phyloP scores from a whole-genome alignment of 2,888 invertebrate species.

The Portevinia maculata region DNA sequence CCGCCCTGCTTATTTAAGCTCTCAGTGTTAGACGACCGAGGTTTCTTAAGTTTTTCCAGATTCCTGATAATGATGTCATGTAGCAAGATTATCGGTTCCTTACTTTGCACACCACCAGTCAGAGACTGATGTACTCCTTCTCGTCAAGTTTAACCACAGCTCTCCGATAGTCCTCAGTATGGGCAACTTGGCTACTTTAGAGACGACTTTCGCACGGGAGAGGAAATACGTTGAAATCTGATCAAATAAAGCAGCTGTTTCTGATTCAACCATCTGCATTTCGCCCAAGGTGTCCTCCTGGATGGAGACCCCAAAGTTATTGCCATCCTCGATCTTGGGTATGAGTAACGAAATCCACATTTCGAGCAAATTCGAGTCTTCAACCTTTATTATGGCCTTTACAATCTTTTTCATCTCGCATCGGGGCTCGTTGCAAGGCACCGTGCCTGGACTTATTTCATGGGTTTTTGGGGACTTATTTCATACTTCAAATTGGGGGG shows the following conservation, averaged over 20 bases:
- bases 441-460: no score
- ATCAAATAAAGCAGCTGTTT: slow-evolving; percentile 98
- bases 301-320: slow-evolving; percentile 99
- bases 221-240: slow-evolving; percentile 98
- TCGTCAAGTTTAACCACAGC: slow-evolving; percentile 97
- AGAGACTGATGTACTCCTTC: slow-evolving; percentile 96
- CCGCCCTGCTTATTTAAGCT: slow-evolving; percentile 87
- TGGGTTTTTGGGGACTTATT: no score
- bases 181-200: slow-evolving; percentile 97
- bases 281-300: slow-evolving; percentile 99
- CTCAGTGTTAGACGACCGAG: slow-evolving; percentile 94
- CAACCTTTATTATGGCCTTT: slow-evolving; percentile 97
- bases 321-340: slow-evolving; percentile 99
- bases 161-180: slow-evolving; percentile 96
- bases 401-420: slow-evolving; percentile 94
- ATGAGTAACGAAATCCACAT: slow-evolving; percentile 99
- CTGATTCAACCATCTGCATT: slow-evolving; percentile 97
- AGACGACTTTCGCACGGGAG: slow-evolving; percentile 92
- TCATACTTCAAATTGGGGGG: no score
- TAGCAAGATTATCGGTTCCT: slow-evolving; percentile 98
- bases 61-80: slow-evolving; percentile 99
- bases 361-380: slow-evolving; percentile 93
- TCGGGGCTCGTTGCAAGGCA: slow-evolving; percentile 93
- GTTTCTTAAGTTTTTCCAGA: slow-evolving; percentile 98
- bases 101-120: slow-evolving; percentile 97